A percentile compares a stretch with the other conserved stretches of the same genome.
phyloP scores from a whole-genome alignment of 2,888 invertebrate genomes.

The Oxyteleia sp. region DNA sequence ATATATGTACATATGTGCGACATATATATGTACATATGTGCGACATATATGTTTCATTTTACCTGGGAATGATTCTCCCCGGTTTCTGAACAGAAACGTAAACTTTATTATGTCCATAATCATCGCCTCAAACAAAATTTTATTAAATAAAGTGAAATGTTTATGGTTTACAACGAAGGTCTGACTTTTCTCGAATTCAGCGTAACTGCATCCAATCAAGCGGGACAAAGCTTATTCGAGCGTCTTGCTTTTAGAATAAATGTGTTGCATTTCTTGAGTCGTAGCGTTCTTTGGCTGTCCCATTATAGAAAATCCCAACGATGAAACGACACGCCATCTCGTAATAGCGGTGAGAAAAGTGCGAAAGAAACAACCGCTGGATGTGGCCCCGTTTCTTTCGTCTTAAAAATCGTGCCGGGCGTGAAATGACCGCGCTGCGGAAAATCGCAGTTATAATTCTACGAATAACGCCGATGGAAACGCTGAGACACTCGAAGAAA shows the following conservation, averaged over 20 bases:
- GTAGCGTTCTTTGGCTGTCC: slow-evolving; percentile 44
- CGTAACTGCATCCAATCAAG: slow-evolving; percentile 58
- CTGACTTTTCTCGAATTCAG: slow-evolving; percentile 46
- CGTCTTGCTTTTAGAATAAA: slow-evolving; percentile 52
- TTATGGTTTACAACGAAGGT: slow-evolving; percentile 31
- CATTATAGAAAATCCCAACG: slow-evolving; percentile 66
- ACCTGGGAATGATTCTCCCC: too few species aligned
- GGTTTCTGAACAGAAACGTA: too few species aligned
- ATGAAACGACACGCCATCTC: slow-evolving; percentile 54
- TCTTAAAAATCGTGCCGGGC: slow-evolving; percentile 37
- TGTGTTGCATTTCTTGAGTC: slow-evolving; percentile 51
- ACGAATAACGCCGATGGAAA: slow-evolving; percentile 50
- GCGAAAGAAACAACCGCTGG: slow-evolving; percentile 53
- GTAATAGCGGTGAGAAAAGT: slow-evolving; percentile 52
- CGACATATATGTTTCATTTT: too few species aligned
- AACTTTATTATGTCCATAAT: too few species aligned
- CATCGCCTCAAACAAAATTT: too few species aligned
- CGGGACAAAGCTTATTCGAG: slow-evolving; percentile 51
- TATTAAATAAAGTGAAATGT: too few species aligned
- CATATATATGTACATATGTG: too few species aligned
- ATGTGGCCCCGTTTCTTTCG: slow-evolving; percentile 29
- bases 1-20: too few species aligned
- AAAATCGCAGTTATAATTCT: slow-evolving; percentile 64
- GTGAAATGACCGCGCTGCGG: slow-evolving; percentile 53
- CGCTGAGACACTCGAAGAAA: slow-evolving; percentile 76